Conservation (phyloP, 2,797 vertebrate genomes). For the Acrocephalus scirpaceus region DNA sequence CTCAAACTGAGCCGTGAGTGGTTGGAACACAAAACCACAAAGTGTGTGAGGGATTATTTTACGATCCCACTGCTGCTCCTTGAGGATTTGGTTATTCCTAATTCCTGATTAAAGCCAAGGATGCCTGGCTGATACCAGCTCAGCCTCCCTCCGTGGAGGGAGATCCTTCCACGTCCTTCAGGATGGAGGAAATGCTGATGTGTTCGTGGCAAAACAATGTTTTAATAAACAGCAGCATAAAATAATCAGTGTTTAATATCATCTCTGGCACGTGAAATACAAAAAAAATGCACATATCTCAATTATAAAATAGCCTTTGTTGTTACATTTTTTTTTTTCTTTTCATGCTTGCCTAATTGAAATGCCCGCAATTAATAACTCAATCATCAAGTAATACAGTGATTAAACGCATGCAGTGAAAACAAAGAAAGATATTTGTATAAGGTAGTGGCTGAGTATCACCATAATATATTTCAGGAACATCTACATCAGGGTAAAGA, state of each 20-base stretch:
- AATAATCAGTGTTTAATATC: constrained; percentile 82
- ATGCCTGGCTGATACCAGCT: not conserved
- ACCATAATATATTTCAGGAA: constrained; percentile 69
- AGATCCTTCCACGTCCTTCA: not conserved
- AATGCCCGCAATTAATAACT: constrained; percentile 77
- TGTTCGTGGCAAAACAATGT: constrained; percentile 60
- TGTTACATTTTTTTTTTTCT: constrained; percentile 60
- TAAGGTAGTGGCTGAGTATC: constrained; percentile 65
- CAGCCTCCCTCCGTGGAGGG: not conserved
- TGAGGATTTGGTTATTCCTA: not conserved
- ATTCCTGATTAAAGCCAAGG: not conserved
- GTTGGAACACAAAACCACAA: not conserved
- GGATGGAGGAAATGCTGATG: constrained; percentile 27
- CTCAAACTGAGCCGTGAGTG: not conserved
- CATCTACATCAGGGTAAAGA: constrained; percentile 70
- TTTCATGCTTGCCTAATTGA: constrained; percentile 74
- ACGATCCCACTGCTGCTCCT: not conserved
- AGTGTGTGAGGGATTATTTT: not conserved
- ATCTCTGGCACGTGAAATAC: constrained; percentile 79
- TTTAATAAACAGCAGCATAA: constrained; percentile 82
- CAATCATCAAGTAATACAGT: constrained; percentile 78
- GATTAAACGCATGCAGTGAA: constrained; percentile 80
- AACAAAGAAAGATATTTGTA: constrained; percentile 67
- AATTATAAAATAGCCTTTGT: constrained; percentile 74
- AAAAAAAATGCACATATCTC: constrained; percentile 75